Base-by-base conservation (phyloP, 35 echinoderm and acorn worm genomes). In the Patiria miniata region DNA sequence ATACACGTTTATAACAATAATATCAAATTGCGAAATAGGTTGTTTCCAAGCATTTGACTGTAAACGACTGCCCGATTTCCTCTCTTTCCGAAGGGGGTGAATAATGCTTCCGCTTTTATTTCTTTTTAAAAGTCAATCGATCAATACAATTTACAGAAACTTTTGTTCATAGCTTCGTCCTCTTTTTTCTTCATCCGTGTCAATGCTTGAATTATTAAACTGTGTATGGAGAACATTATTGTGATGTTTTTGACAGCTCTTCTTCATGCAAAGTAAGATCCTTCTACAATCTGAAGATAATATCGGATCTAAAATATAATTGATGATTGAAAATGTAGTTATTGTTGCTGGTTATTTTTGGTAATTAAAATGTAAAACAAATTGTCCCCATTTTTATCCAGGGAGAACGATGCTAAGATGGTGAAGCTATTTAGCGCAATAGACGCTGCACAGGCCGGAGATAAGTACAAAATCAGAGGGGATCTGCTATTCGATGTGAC, bases 401-500 rank as follows among this genome's bases (percentile, higher is more conserved):
- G 87, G 36, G 87, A 89, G 37, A 89, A 78, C 36, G 87, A 89
- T 60, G 87, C 87, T 10, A 78, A 78, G 50, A 89, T 89, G 87
- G 78, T 89, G 21, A 61, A 54, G 28, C 34, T 89, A 78, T 89
- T 89, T 36, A 89, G 56, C 33, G 87, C 36, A 8, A 81, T 89
- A 68, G 87, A 89, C 26, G 87, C 87, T 18, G 87, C 87, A 21
- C 87, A 54, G 36, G 87, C 87, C 34, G 78, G 87, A 15, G 87
- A 89, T 39, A 77, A 89, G 51, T 89, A 61, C 39, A 89, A 89
- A 37, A 61, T 89, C 23, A 14, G 56, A 19, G 78, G 87, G 28
- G 87, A 89, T 61, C 78, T 89, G 3, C 77, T 89, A 8, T 89
- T 80, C 58, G 87, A 89, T 29, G 87, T 89, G 23, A 81, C 87